phyloP scores from a whole-genome alignment of 2,797 vertebrate genomes.

The Lepidocolaptes lacrymiger region DNA sequence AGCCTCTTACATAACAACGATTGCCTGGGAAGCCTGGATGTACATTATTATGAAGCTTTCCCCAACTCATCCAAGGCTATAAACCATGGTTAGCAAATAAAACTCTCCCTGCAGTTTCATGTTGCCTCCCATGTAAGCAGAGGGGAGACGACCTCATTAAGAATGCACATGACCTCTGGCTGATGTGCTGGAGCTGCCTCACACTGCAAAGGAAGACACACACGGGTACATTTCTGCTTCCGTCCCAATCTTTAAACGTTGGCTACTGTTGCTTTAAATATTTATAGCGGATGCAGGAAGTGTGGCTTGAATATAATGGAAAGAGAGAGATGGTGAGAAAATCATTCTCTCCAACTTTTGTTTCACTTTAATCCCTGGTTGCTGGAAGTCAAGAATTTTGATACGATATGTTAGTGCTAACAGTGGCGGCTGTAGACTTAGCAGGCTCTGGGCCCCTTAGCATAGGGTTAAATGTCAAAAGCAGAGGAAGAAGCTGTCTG shows the following conservation, averaged over 20 bases:
- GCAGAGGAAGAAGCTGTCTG: slow-evolving; percentile 46
- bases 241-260: slow-evolving; percentile 32
- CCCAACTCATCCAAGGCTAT: not conserved
- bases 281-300: slow-evolving; percentile 72
- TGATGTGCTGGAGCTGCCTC: not conserved
- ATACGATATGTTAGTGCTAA: not conserved
- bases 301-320: slow-evolving; percentile 48
- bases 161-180: slow-evolving; percentile 46
- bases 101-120: not conserved
- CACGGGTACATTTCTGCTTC: slow-evolving; percentile 56
- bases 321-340: slow-evolving; percentile 25
- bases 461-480: slow-evolving; percentile 61
- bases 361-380: slow-evolving; percentile 28
- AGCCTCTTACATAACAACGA: not conserved
- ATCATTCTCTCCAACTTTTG: slow-evolving; percentile 22
- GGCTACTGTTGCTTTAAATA: slow-evolving; percentile 73
- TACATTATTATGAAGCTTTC: not conserved
- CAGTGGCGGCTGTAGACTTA: not conserved
- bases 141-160: slow-evolving; percentile 20
- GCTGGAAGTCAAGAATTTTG: slow-evolving; percentile 51
- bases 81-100: not conserved
- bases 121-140: not conserved
- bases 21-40: not conserved
- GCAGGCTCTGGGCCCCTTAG: slow-evolving; percentile 34
- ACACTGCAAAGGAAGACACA: not conserved